A percentile compares a stretch with the other conserved stretches of the same genome.
These are phyloP conservation scores for Hartigia nigra DNA, from an alignment of 2,888 invertebrate species.

Conservation along the genomic window DNA sequence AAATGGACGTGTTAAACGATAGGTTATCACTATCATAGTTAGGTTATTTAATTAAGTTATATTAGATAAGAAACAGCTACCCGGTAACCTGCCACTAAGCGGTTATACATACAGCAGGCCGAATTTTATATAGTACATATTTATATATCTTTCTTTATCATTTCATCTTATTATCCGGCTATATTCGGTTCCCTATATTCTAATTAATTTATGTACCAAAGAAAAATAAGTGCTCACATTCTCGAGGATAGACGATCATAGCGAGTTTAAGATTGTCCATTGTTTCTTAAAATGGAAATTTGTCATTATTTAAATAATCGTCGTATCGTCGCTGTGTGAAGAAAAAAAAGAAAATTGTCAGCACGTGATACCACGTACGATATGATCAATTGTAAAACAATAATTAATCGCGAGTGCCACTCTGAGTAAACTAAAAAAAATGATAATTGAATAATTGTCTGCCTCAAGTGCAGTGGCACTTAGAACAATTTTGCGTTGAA, in stretches of 20 bases:
- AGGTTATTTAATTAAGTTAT: background rate
- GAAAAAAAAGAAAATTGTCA: background rate
- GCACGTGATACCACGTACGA: background rate
- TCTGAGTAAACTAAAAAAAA: background rate
- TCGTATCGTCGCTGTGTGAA: background rate
- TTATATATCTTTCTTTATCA: background rate
- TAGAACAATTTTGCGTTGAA: background rate
- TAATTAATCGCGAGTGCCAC: background rate
- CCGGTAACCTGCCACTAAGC: background rate
- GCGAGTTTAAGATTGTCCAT: background rate
- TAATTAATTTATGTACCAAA: background rate
- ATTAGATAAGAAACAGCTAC: background rate
- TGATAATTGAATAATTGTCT: background rate
- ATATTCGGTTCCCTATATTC: background rate
- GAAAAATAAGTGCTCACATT: background rate
- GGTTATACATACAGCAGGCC: background rate
- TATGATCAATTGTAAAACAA: background rate
- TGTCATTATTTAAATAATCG: background rate
- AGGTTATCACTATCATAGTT: background rate
- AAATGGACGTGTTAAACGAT: background rate
- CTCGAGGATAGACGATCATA: background rate
- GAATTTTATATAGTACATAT: background rate
- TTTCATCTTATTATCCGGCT: background rate
- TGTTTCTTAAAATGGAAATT: background rate
- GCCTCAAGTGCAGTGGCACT: background rate